Conservation (phyloP, 2,113 vertebrate genomes). For the Perognathus longimembris region DNA sequence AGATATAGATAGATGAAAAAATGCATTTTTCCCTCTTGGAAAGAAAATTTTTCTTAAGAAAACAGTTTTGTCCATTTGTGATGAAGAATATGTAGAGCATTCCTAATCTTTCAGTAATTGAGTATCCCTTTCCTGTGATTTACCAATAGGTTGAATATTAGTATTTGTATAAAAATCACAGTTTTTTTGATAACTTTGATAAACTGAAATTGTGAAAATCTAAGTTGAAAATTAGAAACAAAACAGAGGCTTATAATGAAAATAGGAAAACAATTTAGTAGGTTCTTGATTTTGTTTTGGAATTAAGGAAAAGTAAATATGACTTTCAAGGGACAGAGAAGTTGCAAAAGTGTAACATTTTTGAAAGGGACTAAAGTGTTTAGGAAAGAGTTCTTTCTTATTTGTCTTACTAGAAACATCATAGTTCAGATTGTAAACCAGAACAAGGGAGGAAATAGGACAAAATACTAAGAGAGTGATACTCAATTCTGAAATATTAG, state of each 20-base stretch:
- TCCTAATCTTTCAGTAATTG: too few species aligned
- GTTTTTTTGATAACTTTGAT: not conserved
- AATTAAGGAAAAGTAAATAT: not conserved
- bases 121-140: too few species aligned
- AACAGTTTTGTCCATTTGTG: not conserved
- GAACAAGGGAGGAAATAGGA: not conserved
- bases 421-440: accelerated
- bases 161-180: not conserved
- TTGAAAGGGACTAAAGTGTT: not conserved
- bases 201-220: not conserved
- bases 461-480: not conserved
- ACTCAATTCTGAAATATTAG: not conserved
- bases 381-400: too few species aligned
- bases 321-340: not conserved
- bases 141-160: not conserved
- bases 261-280: not conserved
- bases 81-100: too few species aligned
- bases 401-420: not conserved
- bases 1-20: not conserved
- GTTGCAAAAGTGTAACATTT: not conserved
- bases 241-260: not conserved
- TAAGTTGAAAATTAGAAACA: not conserved
- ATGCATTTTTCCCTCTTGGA: not conserved
- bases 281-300: too few species aligned
- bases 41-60: not conserved